Conservation (phyloP, 2,797 vertebrate genomes). For the Trachops cirrhosus region DNA sequence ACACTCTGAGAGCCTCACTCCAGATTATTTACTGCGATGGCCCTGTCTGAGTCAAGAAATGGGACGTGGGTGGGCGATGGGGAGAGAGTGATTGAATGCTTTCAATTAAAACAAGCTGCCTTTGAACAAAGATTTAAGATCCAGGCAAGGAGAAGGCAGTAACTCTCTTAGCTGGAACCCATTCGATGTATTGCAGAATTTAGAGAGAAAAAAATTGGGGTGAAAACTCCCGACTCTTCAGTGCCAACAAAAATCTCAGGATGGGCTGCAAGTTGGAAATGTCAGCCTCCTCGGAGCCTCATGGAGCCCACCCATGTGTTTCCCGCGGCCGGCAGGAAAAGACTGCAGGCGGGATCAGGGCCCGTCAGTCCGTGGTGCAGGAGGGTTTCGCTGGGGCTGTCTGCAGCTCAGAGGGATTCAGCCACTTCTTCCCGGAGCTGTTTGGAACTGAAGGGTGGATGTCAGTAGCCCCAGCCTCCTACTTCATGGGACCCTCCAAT, state of each 20-base stretch:
- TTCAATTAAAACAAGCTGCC: conserved; percentile 85
- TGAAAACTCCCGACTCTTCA: neutral
- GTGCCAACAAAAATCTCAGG: neutral
- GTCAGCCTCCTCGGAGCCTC: neutral
- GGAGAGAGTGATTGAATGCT: conserved; percentile 74
- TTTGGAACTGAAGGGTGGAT: neutral
- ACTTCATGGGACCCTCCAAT: neutral
- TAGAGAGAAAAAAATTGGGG: neutral
- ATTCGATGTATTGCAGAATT: conserved; percentile 26
- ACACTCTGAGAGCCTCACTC: neutral
- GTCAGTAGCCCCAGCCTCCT: neutral
- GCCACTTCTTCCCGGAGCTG: neutral
- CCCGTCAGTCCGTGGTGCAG: neutral
- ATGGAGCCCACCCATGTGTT: neutral
- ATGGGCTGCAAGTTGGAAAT: neutral
- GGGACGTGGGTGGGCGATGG: conserved; percentile 24
- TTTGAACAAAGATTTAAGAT: conserved; percentile 82
- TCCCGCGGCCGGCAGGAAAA: neutral
- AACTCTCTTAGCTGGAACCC: conserved; percentile 66
- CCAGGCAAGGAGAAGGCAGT: conserved; percentile 68
- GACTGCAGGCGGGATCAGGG: neutral
- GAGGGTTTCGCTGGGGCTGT: neutral
- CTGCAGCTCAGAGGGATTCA: neutral
- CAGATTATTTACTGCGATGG: conserved; percentile 1
- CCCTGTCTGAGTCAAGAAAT: neutral